Base-by-base conservation (phyloP, 2,888 invertebrate species). In the Drosophila paranaensis region DNA sequence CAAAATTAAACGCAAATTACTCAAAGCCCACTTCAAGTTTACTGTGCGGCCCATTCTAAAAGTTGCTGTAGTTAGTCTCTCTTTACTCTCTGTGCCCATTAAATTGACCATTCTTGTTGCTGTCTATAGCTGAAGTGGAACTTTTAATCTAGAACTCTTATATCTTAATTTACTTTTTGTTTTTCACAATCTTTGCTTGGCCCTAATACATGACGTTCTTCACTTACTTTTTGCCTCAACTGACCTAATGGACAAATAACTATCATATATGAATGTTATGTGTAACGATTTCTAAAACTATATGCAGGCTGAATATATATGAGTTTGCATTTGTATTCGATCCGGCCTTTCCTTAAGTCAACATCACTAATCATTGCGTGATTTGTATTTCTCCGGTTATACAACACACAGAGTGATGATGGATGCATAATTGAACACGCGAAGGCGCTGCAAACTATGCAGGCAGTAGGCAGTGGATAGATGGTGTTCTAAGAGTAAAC, bases 41-140 rank as follows among this genome's bases (percentile, higher is more conserved):
- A 54, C 39, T 37, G 5, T 35, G 42, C 53, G n/a, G 11, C 8
- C 25, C 13, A 35, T 51, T 66, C 51, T 58, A 51, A 72, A 78
- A 84, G 89, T 82, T 85, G 69, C 64, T 74, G 70, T 67, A 79
- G 73, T 75, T 74, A 90, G 82, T 87, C 82, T 82, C 85, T 89
- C 66, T 79, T 77, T 79, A 73, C 37, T 48, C 40, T 27, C 60
- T 20, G 25, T 27, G 27, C 20, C 10, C n/a, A 39, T 37, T 8
- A 25, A 62, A 43, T 39, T 40, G 33, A 27, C 16, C 16, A 39
- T 48, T 56, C 48, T 40, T 56, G 30, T 40, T 40, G 20, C 48
- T 53, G 30, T 46, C 63, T 66, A 30, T 58, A n/a, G 54, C 35
- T 43, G n/a, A 33, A 46, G 35, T 60, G 30, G 40, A 35, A 35